Evolutionary conservation across 35 echinoderm and acorn worm genomes (phyloP), one percentile per base, ranked within the genome.

Genomic region (Strongylocentrotus purpuratus): DNA sequence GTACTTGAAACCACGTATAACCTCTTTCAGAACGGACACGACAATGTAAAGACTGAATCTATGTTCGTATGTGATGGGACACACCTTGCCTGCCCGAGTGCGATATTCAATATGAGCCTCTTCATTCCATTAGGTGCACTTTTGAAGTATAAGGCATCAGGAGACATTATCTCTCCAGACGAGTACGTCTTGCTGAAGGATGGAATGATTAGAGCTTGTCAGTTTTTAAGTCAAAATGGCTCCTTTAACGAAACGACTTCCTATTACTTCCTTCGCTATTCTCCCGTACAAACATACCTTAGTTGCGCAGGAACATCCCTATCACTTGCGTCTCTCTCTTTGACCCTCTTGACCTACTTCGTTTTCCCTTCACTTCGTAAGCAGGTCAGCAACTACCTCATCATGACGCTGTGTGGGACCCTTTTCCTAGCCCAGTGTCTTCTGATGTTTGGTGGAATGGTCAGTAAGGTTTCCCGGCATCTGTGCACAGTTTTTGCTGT

Each of bases 281-380:
- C 41, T 9, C 91, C 41, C 32, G 28, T 46, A 28, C 91, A 92
- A 13, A 46, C 46, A 25, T 55, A 48, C 33, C 46, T 92, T 31
- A 48, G 45, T 92, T 92, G 9, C 10, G 46, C n/a, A 17, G 91
- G 91, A 4, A 55, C 48, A 31, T 92, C 48, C 13, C 17, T 92
- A 5, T 92, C 91, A 55, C 28, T 92, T 31, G n/a, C 28, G 10
- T 33, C 91, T 52, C 48, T 92, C 15, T 12, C 31, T 5, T 17
- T 55, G 28, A 92, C 91, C 10, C 18, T 92, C 15, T 12, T 55
- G 41, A 92, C 91, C 45, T 92, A 92, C 48, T 12, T 22, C 28
- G 31, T 28, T 22, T 92, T 92, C 91, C 13, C 48, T 92, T 92
- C 46, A 48, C 91, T 92, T 46, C 91, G 91, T 12, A 92, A 92